Evolutionary conservation across 2,888 invertebrate species (phyloP), one percentile per base, ranked within the genome.

Genomic region (Lymantria monacha): DNA sequence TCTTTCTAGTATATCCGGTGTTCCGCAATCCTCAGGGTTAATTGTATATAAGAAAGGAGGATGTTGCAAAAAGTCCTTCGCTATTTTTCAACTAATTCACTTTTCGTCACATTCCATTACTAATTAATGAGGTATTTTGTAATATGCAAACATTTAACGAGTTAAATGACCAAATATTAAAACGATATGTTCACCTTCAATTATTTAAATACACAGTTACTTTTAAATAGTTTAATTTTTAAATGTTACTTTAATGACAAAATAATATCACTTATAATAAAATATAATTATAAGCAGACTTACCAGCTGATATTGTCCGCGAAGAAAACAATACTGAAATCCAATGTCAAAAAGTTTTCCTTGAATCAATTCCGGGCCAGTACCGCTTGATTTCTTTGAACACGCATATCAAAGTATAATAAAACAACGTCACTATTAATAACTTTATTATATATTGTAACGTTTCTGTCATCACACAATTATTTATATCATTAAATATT

Each of bases 381-480:
- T 80, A 87, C 14, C 74, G 73, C 63, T 82, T 85, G 45, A 83
- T 71, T 78, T 83, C 83, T 75, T 84, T 88, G 60, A 79, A 74
- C 59, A 85, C 82, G 74, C 82, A 75, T 61, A 87, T 69, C 66
- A 86, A 59, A 46, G 72, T 67, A 61, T 89, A 89, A 74, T 88
- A 89, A 46, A 89, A 75, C 51, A 81, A 55, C 11, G 89, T 87
- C 68, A 85, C 74, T 56, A 84, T 63, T 64, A 83, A 61, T 59
- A 87, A 68, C 68, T 81, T 81, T 45, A 76, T 66, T 53, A 83
- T 75, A 63, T 85, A 87, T 61, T 76, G 81, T 22, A 86, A 65
- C 57, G 79, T 82, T 64, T 82, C 84, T 70, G 83, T 81, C 87
- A 88, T 88, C 81, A 88, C 88, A 84, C 69, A 59, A 59, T 53